Percentiles rank a stretch among this genome's conserved stretches.
Evolutionary conservation across 2,888 invertebrate species (phyloP).

Genomic region (Deilephila porcellus): DNA sequence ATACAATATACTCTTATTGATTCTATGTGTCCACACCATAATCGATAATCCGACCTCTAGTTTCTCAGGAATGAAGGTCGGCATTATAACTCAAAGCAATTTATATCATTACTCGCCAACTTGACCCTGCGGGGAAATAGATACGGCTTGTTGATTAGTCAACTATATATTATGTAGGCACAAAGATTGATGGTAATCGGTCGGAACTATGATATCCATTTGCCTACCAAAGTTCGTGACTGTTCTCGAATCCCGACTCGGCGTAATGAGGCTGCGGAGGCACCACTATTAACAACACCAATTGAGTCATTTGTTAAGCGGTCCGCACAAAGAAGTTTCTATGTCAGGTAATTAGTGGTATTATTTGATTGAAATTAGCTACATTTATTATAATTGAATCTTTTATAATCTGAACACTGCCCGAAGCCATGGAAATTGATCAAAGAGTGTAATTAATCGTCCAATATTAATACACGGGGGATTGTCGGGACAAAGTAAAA

Average conservation of each 20-base stretch:
- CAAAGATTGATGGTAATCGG: conserved; percentile 21
- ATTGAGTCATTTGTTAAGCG: conserved; percentile 81
- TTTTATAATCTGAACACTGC: conserved; percentile 69
- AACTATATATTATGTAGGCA: conserved; percentile 15
- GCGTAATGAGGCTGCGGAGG: conserved; percentile 61
- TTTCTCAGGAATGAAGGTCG: not conserved
- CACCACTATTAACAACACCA: conserved; percentile 75
- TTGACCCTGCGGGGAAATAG: conserved; percentile 12
- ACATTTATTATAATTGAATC: conserved; percentile 79
- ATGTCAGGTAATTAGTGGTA: conserved; percentile 81
- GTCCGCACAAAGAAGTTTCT: conserved; percentile 73
- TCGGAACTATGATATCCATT: conserved; percentile 28
- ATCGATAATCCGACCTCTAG: not conserved
- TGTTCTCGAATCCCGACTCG: conserved; percentile 52
- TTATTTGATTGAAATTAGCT: conserved; percentile 83
- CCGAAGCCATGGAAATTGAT: conserved; percentile 63
- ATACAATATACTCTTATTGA: not conserved
- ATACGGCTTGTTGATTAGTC: conserved; percentile 15
- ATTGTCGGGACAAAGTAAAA: conserved; percentile 44
- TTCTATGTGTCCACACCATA: not conserved
- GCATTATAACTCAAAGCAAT: not conserved
- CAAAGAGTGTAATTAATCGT: conserved; percentile 72
- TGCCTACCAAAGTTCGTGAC: conserved; percentile 58
- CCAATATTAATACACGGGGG: conserved; percentile 61
- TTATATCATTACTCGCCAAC: conserved; percentile 4